These are phyloP conservation scores for Ceratoteleas bidentatus DNA, from an alignment of 1,140 invertebrate genomes.

Conservation along the genomic window DNA sequence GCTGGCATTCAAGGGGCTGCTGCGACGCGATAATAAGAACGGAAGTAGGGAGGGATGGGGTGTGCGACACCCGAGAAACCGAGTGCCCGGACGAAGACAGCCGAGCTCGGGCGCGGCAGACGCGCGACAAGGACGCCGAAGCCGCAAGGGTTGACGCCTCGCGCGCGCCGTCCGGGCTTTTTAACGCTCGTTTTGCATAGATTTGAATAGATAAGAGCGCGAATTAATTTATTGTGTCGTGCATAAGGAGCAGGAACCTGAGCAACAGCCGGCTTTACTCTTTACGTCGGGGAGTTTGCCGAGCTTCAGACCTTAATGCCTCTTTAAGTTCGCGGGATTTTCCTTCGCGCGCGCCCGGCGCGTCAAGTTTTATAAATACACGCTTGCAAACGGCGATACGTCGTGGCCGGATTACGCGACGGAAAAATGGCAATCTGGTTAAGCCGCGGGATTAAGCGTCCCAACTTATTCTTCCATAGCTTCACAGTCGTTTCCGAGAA, in stretches of 20 bases:
- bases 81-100: slow-evolving; percentile 50
- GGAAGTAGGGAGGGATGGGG: slow-evolving; percentile 72
- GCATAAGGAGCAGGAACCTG: slow-evolving; percentile 69
- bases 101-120: slow-evolving; percentile 42
- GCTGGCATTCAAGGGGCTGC: slow-evolving; percentile 79
- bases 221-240: slow-evolving; percentile 82
- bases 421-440: slow-evolving; percentile 46
- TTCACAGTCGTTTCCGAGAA: slow-evolving; percentile 1
- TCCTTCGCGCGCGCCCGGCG: slow-evolving; percentile 41
- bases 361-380: slow-evolving; percentile 56
- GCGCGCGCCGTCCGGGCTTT: slow-evolving; percentile 73
- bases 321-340: slow-evolving; percentile 71
- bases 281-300: slow-evolving; percentile 70
- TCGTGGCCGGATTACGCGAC: slow-evolving; percentile 38
- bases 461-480: slow-evolving; percentile 24
- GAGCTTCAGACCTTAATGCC: slow-evolving; percentile 72
- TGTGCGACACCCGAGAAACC: slow-evolving; percentile 75
- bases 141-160: slow-evolving; percentile 78
- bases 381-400: slow-evolving; percentile 40
- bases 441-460: slow-evolving; percentile 38
- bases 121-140: slow-evolving; percentile 59
- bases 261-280: slow-evolving; percentile 70
- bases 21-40: slow-evolving; percentile 80
- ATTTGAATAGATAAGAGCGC: slow-evolving; percentile 81
- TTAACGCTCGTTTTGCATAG: slow-evolving; percentile 81